Evolutionary conservation across 2,113 vertebrate species (phyloP).

Genomic region (Stegastes partitus): DNA sequence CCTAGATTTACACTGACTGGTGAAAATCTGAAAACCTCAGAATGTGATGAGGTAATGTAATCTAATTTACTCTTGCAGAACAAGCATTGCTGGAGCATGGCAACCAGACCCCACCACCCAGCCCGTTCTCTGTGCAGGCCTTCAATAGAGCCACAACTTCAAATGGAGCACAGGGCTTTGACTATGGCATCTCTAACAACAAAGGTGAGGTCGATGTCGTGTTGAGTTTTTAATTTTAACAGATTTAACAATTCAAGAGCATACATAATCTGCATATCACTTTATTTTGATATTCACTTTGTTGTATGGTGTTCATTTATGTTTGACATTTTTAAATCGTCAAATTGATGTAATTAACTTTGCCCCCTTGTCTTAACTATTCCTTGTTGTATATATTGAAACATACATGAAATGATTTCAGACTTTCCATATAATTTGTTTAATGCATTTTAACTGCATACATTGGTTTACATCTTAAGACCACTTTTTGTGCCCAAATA

Average conservation of each 20-base stretch:
- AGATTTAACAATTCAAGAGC: background rate
- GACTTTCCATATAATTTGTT: too few relatives aligned
- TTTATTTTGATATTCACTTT: constrained; percentile 44
- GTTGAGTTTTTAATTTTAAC: background rate
- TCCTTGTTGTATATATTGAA: background rate
- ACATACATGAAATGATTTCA: background rate
- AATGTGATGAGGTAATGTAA: background rate
- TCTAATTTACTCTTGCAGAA: constrained; percentile 82
- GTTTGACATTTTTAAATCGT: background rate
- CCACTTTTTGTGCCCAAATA: background rate
- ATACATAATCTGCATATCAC: constrained; percentile 19
- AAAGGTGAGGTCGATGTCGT: constrained; percentile 88
- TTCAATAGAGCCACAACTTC: constrained; percentile 91
- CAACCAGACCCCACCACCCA: constrained; percentile 95
- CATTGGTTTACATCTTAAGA: too few relatives aligned
- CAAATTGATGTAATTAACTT: background rate
- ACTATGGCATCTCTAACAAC: constrained; percentile 96
- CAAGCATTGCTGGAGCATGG: constrained; percentile 93
- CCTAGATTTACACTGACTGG: too few relatives aligned
- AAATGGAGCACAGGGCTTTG: constrained; percentile 95
- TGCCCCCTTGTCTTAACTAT: constrained; percentile 24
- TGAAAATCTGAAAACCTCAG: background rate
- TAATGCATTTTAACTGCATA: too few relatives aligned
- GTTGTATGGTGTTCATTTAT: background rate
- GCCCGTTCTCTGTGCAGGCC: constrained; percentile 96